Conservation (phyloP, 1,140 invertebrate species). For the Teleopsis dalmanni region DNA sequence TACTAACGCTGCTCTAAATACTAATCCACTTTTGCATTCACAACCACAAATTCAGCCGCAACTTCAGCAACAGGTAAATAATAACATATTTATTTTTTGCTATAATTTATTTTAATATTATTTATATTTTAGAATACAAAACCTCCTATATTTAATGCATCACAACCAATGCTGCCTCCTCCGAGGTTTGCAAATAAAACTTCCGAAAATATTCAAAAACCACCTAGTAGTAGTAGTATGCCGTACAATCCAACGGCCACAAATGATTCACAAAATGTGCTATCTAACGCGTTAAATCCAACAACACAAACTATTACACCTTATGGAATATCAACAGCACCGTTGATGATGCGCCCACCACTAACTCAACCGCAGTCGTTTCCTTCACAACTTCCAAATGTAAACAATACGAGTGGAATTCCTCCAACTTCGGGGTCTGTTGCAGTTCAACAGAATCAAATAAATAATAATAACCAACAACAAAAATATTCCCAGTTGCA, state of each 20-base stretch:
- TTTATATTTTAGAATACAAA: too few species aligned
- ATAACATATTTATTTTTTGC: not conserved
- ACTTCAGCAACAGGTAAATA: slow-evolving; percentile 3
- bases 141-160: too few species aligned
- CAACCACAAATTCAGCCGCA: not conserved
- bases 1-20: not conserved
- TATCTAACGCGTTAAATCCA: too few species aligned
- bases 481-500: slow-evolving; percentile 16
- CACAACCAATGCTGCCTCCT: too few species aligned
- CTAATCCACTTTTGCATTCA: not conserved
- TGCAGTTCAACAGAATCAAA: too few species aligned
- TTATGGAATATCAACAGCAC: slow-evolving; percentile 3
- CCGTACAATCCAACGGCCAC: too few species aligned
- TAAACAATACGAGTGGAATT: too few species aligned
- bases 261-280: too few species aligned
- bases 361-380: slow-evolving; percentile 4
- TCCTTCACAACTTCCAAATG: not conserved
- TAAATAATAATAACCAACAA: too few species aligned
- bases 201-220: slow-evolving; percentile 1
- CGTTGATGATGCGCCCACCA: slow-evolving; percentile 14
- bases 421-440: slow-evolving; percentile 5
- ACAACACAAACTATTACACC: not conserved
- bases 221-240: not conserved
- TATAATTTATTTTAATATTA: not conserved
- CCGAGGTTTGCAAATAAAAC: too few species aligned